Base-by-base conservation (phyloP, 2,113 vertebrate species). In the Sminthopsis crassicaudata region DNA sequence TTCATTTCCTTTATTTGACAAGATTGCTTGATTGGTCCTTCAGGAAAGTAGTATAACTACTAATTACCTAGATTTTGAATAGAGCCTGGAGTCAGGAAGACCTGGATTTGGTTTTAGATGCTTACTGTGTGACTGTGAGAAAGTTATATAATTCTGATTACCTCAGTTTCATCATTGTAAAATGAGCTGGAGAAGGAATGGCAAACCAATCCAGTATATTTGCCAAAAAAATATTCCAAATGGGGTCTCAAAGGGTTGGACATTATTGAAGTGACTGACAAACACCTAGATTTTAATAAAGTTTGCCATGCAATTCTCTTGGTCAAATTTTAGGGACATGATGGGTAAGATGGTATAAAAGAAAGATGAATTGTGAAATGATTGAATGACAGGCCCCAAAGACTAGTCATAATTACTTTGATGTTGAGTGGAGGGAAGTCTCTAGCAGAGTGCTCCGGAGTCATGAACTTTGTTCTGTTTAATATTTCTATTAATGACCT, bases 61-160 rank as follows among this genome's bases (percentile, higher is more conserved):
- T 67, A 36, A 67, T 67, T 67, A 12, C 11, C 57, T 67, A 36
- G 60, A 76, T 76, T n/a, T 76, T n/a, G 3, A 16, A 76, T 76
- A 76, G 36, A 76, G 4, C 14, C 36, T 19, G 60, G 14, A n/a
- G 60, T n/a, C 4, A 19, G 36, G 4, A 76, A 76, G 36, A n/a
- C 4, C 14, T 76, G 36, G 19, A 36, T n/a, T 36, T n/a, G 14
- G 14, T 14, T 14, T 19, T 36, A 76, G 36, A 60, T n/a, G 89
- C 57, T 93, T 95, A 54, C 90, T 95, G 1, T 92, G 95, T 90
- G 89, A 92, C 95, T 26, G 53, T 57, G 27, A 54, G 25, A 53
- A 89, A 90, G 55, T 90, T 23, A 51, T 9, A 60, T 76, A 48
- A 54, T 0, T 89, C 54, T 93, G 60, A 2, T 46, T 93, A 26